Conservation (phyloP, 2,888 invertebrate genomes). For the Mechanitis mazaeus region DNA sequence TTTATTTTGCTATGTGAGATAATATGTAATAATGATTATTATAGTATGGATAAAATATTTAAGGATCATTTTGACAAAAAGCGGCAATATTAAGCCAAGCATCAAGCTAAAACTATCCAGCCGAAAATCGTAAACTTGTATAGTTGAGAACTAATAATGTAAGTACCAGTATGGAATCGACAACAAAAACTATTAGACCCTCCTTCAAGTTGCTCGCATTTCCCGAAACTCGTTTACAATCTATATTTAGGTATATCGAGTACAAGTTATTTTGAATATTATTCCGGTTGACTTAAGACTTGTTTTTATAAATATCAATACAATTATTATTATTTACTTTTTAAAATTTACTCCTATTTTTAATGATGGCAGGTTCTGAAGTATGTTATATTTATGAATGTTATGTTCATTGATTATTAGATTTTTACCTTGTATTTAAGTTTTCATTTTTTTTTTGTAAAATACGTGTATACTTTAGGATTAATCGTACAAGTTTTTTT, state of each 20-base stretch:
- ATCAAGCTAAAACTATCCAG: slow-evolving; percentile 32
- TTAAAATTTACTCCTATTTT: too few relatives aligned
- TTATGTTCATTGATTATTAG: too few relatives aligned
- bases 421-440: too few relatives aligned
- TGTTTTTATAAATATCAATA: too few relatives aligned
- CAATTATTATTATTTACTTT: too few relatives aligned
- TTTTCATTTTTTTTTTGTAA: too few relatives aligned
- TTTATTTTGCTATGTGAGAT: too few relatives aligned
- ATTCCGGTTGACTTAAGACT: neutral
- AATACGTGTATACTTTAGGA: too few relatives aligned
- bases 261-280: slow-evolving; percentile 7
- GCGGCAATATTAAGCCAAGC: slow-evolving; percentile 43
- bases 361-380: too few relatives aligned
- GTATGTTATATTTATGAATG: too few relatives aligned
- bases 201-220: slow-evolving; percentile 27
- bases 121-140: slow-evolving; percentile 58
- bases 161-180: slow-evolving; percentile 48
- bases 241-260: slow-evolving; percentile 13
- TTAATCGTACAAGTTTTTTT: too few relatives aligned
- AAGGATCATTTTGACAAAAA: slow-evolving; percentile 37
- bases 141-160: slow-evolving; percentile 68
- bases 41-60: slow-evolving; percentile 10
- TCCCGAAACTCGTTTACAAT: slow-evolving; percentile 21
- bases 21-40: neutral
- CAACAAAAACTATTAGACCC: slow-evolving; percentile 48